Base-by-base conservation (phyloP, 1,140 invertebrate genomes). In the Trachymyrmex cornetzi region DNA sequence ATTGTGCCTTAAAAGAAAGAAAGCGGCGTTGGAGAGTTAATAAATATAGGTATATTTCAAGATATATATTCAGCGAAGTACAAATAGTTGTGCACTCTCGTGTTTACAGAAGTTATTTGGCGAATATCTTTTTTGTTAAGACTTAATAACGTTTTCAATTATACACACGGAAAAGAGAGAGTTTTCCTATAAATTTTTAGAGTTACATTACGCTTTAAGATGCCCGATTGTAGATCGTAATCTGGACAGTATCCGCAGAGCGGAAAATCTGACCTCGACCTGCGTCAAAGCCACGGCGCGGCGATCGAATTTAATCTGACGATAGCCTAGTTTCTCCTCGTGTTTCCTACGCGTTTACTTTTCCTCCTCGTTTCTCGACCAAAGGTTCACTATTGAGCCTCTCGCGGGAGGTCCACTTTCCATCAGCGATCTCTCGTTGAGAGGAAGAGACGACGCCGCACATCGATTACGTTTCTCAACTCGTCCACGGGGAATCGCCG, bases 401-500 rank as follows among this genome's bases (percentile, higher is more conserved):
- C 75, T 67, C 77, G 34, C 30, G 75, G 64, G 77, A 81, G 30
- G 30, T 81, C 53, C 38, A 50, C 75, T 64, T 64, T 50, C 57
- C 44, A 38, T 59, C 55, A 12, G 38, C 81, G 19, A 50, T 57
- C 57, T 87, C 7, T 69, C 63, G 19, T 30, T n/a, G 64, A 19
- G n/a, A 69, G 30, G 19, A 44, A 44, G 11, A 55, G 64, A 79
- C 44, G 48, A 22, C 30, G 44, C n/a, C 55, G 72, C 64, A 77
- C 81, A 89, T 89, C 55, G 81, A 89, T 88, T 89, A 89, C 48
- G 72, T 72, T 57, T 63, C 14, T 34, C 34, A 77, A 81, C 30
- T 77, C 84, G 50, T 50, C 48, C 66, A 59, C 53, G 19, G 61
- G 66, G 71, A 67, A 79, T 85, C 74, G 74, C 14, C 80, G 81